A percentile compares a stretch with the other conserved stretches of the same genome.
Evolutionary conservation across 2,888 invertebrate species (phyloP).

Genomic region (Tridacna crocea): DNA sequence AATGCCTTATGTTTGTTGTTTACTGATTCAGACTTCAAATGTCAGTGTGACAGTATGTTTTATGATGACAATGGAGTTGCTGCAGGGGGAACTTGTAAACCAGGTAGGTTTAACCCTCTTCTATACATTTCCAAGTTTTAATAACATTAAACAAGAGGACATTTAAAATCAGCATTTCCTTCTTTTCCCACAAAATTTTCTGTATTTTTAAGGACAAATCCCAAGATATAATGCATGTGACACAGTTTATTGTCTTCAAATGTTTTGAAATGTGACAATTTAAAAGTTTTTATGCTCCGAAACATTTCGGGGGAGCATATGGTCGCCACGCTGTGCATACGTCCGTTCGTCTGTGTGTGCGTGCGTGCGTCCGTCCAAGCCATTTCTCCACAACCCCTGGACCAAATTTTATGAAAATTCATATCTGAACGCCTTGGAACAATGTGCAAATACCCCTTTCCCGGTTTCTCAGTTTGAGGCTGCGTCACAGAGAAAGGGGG

Average conservation of each 20-base stretch:
- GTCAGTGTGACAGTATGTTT: not conserved
- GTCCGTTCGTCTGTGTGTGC: too few relatives aligned
- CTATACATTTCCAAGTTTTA: not conserved
- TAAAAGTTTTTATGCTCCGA: too few relatives aligned
- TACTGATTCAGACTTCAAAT: not conserved
- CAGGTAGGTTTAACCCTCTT: slow-evolving; percentile 8
- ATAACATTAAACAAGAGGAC: not conserved
- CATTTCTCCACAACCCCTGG: too few relatives aligned
- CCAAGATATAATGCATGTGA: not conserved
- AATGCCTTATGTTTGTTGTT: not conserved
- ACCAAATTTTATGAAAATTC: too few relatives aligned
- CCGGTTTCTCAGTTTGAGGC: too few relatives aligned
- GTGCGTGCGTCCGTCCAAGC: too few relatives aligned
- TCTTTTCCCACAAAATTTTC: not conserved
- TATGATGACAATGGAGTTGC: slow-evolving; percentile 24
- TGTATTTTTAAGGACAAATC: not conserved
- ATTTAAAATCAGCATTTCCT: not conserved
- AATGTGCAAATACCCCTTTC: too few relatives aligned
- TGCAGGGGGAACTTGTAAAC: slow-evolving; percentile 17
- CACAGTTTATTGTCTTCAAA: not conserved
- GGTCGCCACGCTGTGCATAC: too few relatives aligned
- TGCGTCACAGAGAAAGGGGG: too few relatives aligned
- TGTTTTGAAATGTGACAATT: not conserved
- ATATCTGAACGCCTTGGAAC: too few relatives aligned
- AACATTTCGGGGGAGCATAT: too few relatives aligned